These are phyloP conservation scores for Semibalanus balanoides DNA, from an alignment of 1,140 invertebrate species.

Conservation along the genomic window DNA sequence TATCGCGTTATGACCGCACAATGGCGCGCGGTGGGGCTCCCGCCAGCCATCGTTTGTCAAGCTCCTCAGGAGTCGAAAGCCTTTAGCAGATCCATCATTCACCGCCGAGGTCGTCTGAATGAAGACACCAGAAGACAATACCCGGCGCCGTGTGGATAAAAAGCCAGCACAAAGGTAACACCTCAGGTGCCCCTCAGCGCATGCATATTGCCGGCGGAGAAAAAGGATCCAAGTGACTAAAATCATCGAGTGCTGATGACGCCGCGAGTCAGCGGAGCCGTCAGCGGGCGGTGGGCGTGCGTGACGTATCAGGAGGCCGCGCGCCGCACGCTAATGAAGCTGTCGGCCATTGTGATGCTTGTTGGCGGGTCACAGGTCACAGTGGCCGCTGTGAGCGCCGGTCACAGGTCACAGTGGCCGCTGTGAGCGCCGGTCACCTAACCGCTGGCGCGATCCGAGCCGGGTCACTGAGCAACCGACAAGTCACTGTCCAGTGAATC, in stretches of 20 bases:
- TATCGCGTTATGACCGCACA: neutral
- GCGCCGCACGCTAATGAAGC: neutral
- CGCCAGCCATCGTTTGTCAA: neutral
- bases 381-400: too few relatives aligned
- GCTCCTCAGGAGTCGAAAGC: neutral
- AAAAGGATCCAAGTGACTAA: neutral
- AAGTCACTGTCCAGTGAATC: too few relatives aligned
- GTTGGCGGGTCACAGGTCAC: too few relatives aligned
- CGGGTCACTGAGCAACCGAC: too few relatives aligned
- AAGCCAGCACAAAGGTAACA: neutral
- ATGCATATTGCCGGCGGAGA: neutral
- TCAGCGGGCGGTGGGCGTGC: neutral
- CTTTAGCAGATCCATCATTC: neutral
- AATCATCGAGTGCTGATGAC: neutral
- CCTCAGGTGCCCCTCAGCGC: neutral
- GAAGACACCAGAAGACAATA: neutral
- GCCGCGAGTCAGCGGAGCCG: too few relatives aligned
- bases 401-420: too few relatives aligned
- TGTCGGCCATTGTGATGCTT: neutral
- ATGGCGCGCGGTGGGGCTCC: neutral
- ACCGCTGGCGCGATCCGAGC: too few relatives aligned
- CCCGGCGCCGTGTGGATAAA: neutral
- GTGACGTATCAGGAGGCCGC: neutral
- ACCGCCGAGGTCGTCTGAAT: neutral
- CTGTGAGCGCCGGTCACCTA: too few relatives aligned